Evolutionary conservation across 2,888 invertebrate genomes (phyloP), one percentile per base, ranked within the genome.

Genomic region (Pyrocoelia pectoralis): DNA sequence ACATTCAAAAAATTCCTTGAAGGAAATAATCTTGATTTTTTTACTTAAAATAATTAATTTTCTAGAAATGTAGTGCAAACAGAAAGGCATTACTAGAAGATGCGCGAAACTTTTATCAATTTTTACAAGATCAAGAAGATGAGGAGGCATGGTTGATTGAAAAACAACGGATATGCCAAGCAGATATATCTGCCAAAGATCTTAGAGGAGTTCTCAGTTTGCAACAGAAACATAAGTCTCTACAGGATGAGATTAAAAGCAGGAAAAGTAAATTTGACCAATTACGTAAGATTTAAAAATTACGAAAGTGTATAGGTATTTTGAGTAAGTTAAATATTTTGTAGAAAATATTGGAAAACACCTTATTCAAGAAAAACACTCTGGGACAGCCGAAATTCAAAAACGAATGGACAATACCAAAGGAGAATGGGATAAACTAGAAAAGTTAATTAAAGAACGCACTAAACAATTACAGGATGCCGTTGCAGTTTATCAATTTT

Each of bases 131-230:
- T 78, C 93, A 96, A 73, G 98, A 98, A 74, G 98, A 98, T 74
- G 98, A 98, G 81, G 97, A 98, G 83, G 91, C 94, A 0, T 98
- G 98, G 98, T 85, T 98, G 56, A 89, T 93, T 0, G 98, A 99
- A 77, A 97, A 96, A 77, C 95, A 97, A 79, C 86, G 94, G 3
- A 92, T 97, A 65, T 97, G 97, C 79, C 92, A 93, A 76, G 91
- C 96, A 0, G 94, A 93, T n/a, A 92, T 97, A 18, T 90, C 93
- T 0, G 96, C 97, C 1, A 97, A 97, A 80, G 98, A 99, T 80
- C 83, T 98, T 48, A 87, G 94, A 56, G 95, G 94, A 0, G 95
- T 97, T 4, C 85, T 94, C 28, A 94, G 95, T 29, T 83, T 97
- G 56, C 89, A 94, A 63, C 96, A 97, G 80, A 96, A 97, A 76